These are phyloP conservation scores for Scaptodrosophila latifasciaeformis DNA, from an alignment of 2,888 invertebrate species.

Conservation along the genomic window DNA sequence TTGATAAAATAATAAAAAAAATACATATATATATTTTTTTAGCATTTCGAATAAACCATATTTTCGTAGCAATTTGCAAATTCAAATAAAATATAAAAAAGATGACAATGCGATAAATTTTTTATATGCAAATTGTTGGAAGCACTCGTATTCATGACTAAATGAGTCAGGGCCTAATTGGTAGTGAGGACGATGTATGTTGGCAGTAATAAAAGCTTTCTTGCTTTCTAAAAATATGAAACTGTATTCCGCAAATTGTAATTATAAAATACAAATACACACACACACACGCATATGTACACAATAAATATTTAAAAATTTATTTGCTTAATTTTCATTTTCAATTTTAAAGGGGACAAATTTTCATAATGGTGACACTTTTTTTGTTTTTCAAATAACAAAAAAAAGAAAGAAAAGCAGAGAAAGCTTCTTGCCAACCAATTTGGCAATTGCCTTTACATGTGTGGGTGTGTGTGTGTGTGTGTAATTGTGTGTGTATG, in stretches of 20 bases:
- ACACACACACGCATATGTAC: slow-evolving; percentile 9
- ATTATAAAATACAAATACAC: slow-evolving; percentile 48
- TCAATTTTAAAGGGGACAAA: slow-evolving; percentile 45
- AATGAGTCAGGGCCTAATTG: no score
- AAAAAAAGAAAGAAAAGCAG: slow-evolving; percentile 3
- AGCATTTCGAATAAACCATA: no score
- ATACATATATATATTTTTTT: no score
- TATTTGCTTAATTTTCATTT: slow-evolving; percentile 41
- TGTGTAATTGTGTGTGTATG: no score
- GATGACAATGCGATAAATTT: slow-evolving; percentile 38
- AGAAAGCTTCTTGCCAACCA: not conserved
- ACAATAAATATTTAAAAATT: slow-evolving; percentile 47
- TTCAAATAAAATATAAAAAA: no score
- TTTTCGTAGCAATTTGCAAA: no score
- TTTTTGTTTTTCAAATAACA: slow-evolving; percentile 11
- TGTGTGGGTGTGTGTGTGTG: not conserved
- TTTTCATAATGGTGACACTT: slow-evolving; percentile 21
- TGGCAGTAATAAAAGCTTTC: no score
- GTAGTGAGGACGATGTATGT: no score
- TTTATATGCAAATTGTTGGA: slow-evolving; percentile 62
- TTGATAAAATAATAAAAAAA: no score
- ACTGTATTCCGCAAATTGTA: no score
- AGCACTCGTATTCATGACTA: slow-evolving; percentile 30
- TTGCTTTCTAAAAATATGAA: no score
- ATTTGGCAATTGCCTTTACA: no score